Percentiles rank a stretch among this genome's conserved stretches.
Conservation (phyloP, 2,113 vertebrate species). For the Cariama cristata region DNA sequence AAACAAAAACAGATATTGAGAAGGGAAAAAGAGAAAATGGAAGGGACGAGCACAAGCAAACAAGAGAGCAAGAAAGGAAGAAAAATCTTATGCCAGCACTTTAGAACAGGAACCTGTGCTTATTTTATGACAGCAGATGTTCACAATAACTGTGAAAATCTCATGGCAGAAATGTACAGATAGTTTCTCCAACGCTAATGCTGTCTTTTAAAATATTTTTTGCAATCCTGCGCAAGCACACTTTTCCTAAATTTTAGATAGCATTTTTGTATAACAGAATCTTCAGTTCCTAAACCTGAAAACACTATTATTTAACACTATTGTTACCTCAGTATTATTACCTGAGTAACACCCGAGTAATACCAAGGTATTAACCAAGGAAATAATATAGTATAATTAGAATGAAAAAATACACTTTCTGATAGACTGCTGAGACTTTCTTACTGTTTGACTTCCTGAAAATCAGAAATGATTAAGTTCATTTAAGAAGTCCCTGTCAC, state of each 20-base stretch:
- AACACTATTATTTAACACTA: neutral
- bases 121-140: neutral
- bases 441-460: neutral
- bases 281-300: neutral
- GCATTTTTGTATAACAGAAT: neutral
- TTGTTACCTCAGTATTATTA: neutral
- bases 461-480: neutral
- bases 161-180: neutral
- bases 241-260: neutral
- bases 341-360: neutral
- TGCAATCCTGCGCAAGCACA: neutral
- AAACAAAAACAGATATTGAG: neutral
- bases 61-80: neutral
- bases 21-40: neutral
- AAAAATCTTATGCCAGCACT: neutral
- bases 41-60: neutral
- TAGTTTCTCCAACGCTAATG: neutral
- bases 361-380: neutral
- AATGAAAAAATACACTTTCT: neutral
- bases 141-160: neutral
- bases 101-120: neutral
- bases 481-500: neutral
- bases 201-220: neutral
- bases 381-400: neutral
- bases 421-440: neutral